These are phyloP conservation scores for Drosophila orosa DNA, from an alignment of 1,140 invertebrate species.

Conservation along the genomic window DNA sequence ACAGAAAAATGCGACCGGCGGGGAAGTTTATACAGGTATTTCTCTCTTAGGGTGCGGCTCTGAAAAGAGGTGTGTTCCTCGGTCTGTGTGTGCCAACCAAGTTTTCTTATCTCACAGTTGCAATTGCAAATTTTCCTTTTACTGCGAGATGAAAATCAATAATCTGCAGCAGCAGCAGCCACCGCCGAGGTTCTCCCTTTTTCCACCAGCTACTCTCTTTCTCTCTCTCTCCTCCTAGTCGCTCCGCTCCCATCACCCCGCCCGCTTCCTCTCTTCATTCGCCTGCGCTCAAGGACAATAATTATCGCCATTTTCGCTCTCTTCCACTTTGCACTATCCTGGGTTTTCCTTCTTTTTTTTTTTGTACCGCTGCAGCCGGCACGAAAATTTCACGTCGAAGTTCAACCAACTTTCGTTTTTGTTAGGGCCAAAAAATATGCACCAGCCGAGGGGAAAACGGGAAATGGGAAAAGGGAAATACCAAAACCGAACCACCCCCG, in stretches of 20 bases:
- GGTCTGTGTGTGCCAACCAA: not conserved
- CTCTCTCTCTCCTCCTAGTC: conserved; percentile 9
- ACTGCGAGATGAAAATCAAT: conserved; percentile 66
- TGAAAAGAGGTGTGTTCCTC: conserved; percentile 20
- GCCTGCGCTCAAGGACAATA: conserved; percentile 63
- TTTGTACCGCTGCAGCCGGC: conserved; percentile 20
- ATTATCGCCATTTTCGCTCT: conserved; percentile 52
- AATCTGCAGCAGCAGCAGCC: conserved; percentile 63
- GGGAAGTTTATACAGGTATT: not conserved
- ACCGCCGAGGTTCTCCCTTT: conserved; percentile 24
- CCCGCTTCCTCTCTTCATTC: conserved; percentile 13
- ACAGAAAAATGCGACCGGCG: not conserved
- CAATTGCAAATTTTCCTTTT: conserved; percentile 47
- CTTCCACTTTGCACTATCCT: conserved; percentile 62
- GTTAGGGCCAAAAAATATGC: conserved; percentile 71
- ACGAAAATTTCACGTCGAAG: conserved; percentile 56
- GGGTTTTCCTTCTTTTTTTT: conserved; percentile 24
- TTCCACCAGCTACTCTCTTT: conserved; percentile 32
- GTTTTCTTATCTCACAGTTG: conserved; percentile 40
- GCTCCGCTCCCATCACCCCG: not conserved
- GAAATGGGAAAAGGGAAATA: conserved; percentile 34
- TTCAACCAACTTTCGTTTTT: conserved; percentile 82
- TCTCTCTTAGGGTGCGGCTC: conserved; percentile 43
- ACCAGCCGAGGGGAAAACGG: conserved; percentile 35
- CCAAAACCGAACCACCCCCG: conserved; percentile 25